Base-by-base conservation (phyloP, 2,888 invertebrate genomes). In the Limnephilus auricula region DNA sequence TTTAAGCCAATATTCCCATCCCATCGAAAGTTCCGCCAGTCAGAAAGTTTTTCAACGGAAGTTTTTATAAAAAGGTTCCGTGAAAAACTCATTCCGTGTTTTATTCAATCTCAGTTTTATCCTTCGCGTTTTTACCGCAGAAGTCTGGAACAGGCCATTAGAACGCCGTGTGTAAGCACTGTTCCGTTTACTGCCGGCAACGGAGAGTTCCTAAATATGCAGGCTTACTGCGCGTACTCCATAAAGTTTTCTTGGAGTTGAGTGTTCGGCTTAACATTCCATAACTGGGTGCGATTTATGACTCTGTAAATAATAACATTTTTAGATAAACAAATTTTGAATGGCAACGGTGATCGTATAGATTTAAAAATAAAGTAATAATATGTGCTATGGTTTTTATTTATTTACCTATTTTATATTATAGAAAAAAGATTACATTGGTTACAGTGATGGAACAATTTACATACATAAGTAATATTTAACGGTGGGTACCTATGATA, bases 171-270 rank as follows among this genome's bases (percentile, higher is more conserved):
- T 37, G 37, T 83, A 83, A 83, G 83, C 83, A 25, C n/a, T 37
- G 10, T 83, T 83, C 83, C 37, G 83, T 83, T 83, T 83, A 83
- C 83, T 37, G 83, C 31, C 2, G 37, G 83, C 5, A 32, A 10
- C 18, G 83, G 37, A 83, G 37, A n/a, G 10, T 34, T 25, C 37
- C 34, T 83, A 83, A 83, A 83, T 86, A 65, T 45, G 86, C 50
- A 86, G 86, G 86, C 65, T 50, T 86, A 31, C 86, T 50, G 85
- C 50, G 50, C 45, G 30, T 86, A 86, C 50, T 50, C 50, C 32
- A 31, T 37, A 30, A 86, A 86, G 18, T 45, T 86, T 45, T 45
- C 85, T 30, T 45, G 45, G 18, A 83, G 32, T 83, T 37, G 18
- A 83, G 32, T 34, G 18, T 32, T 83, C 83, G 83, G 37, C 32